Evolutionary conservation across 2,797 vertebrate genomes (phyloP), one percentile per base, ranked within the genome.

Genomic region (Coracias cyanogaster): DNA sequence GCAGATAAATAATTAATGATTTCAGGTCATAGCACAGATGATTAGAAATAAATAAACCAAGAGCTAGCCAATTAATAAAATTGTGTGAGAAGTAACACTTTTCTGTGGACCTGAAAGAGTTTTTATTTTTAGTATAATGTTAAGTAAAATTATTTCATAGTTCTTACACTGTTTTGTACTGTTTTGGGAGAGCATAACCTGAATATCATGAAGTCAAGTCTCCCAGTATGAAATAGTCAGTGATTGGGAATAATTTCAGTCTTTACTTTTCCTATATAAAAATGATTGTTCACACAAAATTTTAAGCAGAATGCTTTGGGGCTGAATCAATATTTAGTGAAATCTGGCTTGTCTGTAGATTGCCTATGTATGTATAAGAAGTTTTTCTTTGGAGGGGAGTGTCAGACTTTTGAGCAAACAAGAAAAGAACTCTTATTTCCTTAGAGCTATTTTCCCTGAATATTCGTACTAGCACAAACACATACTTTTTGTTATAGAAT

Each of bases 11-110:
- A 82, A 90, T 84, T 86, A 86, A 82, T 84, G 54, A 92, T 89
- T 33, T 61, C 43, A 52, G 51, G 49, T 84, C 64, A 81, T 21
- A 80, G 28, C 37, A 70, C 6, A 64, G 76, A 74, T 77, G 93
- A 95, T 80, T 93, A 93, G 93, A 94, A 79, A 87, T 28, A 93
- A 94, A 93, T 16, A 91, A 72, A 60, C 4, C 14, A 60, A 60
- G 41, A 80, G 10, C 8, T 78, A 87, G 17, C 8, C 7, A 55
- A 43, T 14, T n/a, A 61, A 83, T 60, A 62, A 19, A 45, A 33
- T 1, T 9, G 4, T 33, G 9, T 31, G 60, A 71, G 31, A 94
- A 90, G 70, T 52, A 0, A 41, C 16, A 78, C 48, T 49, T 72
- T 65, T 25, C 13, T 73, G 7, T 54, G 24, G 37, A 81, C 20